Conservation (phyloP, 2,888 invertebrate genomes). For the Hirtodrosophila alboralis region DNA sequence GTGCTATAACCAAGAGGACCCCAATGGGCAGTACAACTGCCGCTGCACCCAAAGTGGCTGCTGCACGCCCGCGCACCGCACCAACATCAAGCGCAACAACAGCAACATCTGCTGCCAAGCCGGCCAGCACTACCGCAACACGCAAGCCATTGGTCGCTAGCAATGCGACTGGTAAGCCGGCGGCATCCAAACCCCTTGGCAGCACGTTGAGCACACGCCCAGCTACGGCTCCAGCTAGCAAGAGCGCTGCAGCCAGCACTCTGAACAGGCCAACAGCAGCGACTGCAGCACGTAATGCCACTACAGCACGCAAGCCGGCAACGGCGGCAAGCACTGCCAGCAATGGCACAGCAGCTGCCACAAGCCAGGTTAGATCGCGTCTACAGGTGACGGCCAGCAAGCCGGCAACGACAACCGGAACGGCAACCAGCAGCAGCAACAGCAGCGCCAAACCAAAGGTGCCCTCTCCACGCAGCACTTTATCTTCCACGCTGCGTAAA, state of each 20-base stretch:
- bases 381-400: slow-evolving; percentile 44
- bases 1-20: slow-evolving; percentile 33
- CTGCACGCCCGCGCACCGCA: slow-evolving; percentile 73
- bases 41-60: slow-evolving; percentile 31
- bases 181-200: slow-evolving; percentile 38
- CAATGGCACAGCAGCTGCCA: slow-evolving; percentile 30
- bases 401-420: slow-evolving; percentile 30
- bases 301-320: slow-evolving; percentile 47
- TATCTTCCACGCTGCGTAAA: slow-evolving; percentile 80
- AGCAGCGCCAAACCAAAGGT: slow-evolving; percentile 74
- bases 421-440: slow-evolving; percentile 11
- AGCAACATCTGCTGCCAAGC: slow-evolving; percentile 32
- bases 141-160: slow-evolving; percentile 56
- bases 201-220: slow-evolving; percentile 49
- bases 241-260: slow-evolving; percentile 26
- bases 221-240: slow-evolving; percentile 57
- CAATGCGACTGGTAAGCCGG: slow-evolving; percentile 47
- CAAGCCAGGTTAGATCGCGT: slow-evolving; percentile 58
- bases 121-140: slow-evolving; percentile 52
- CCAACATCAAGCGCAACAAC: slow-evolving; percentile 49
- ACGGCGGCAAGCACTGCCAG: slow-evolving; percentile 29
- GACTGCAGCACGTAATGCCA: slow-evolving; percentile 40
- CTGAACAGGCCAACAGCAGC: slow-evolving; percentile 38
- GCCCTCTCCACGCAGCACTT: slow-evolving; percentile 78
- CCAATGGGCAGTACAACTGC: slow-evolving; percentile 19